A percentile compares a stretch with the other conserved stretches of the same genome.
Conservation (phyloP, 2,113 vertebrate genomes). For the Elgaria multicarinata region DNA sequence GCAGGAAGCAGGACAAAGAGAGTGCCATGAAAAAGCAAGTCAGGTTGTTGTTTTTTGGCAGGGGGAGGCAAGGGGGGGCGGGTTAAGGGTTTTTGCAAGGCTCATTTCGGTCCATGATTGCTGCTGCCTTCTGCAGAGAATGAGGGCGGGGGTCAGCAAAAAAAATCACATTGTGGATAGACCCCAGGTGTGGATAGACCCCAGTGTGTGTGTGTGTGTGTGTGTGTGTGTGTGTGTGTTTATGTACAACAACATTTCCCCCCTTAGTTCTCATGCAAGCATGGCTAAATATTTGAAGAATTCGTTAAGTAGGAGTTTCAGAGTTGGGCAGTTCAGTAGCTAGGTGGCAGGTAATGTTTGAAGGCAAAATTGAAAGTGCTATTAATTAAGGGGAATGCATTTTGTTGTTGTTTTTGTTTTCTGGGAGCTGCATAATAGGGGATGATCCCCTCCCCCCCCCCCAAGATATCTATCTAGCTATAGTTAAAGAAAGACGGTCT, state of each 20-base stretch:
- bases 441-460: not conserved
- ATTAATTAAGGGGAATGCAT: not conserved
- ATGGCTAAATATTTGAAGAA: not conserved
- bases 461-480: too few species aligned
- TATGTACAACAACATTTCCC: too few species aligned
- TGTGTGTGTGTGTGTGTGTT: not conserved
- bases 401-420: not conserved
- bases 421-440: not conserved
- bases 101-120: not conserved
- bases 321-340: not conserved
- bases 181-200: not conserved
- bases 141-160: rapidly evolving
- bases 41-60: not conserved
- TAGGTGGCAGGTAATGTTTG: not conserved
- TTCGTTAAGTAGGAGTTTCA: not conserved
- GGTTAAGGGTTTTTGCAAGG: not conserved
- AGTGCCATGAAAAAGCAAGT: too few species aligned
- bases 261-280: not conserved
- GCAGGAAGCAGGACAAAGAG: slow-evolving; percentile 8
- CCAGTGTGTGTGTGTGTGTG: not conserved
- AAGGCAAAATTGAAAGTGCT: not conserved
- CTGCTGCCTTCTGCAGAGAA: not conserved
- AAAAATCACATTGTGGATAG: not conserved
- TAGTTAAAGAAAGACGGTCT: too few species aligned
- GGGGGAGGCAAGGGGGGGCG: not conserved